Base-by-base conservation (phyloP, 1,140 invertebrate genomes). In the Brachionus angularis region DNA sequence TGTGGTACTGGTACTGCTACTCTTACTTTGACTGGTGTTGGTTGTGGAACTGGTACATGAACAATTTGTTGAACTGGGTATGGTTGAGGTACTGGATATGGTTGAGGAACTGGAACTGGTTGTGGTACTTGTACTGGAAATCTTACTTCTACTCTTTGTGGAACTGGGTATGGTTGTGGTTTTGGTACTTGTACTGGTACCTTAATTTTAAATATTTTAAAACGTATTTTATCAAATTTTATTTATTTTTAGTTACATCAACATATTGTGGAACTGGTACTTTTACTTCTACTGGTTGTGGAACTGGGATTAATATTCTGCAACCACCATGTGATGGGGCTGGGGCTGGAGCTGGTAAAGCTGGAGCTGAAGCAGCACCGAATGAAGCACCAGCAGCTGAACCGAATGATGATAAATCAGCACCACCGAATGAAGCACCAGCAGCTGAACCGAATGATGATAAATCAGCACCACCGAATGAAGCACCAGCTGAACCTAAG, bases 101-200 rank as follows among this genome's bases (percentile, higher is more conserved):
- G 50, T 31, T 31, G 27, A 31, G 50, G 50, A 5, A 39, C 18
- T 58, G 53, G 53, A 14, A 21, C n/a, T 42, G n/a, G 33, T 10
- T 23, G 18, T 27, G 33, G 33, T 23, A 23, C 16, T 50, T 27
- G 25, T 7, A 50, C 23, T 29, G 47, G 47, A 27, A 50, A 27
- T 27, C 23, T 23, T 3, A 50, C 23, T 27, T 50, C 47, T 5
- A 50, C 47, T 23, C 23, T 23, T 50, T 27, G 23, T 58, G 53
- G 33, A 7, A 58, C 53, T 58, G 53, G 34, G 53, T 34, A 55
- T 55, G 18, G 34, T 18, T 58, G 33, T 58, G 53, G 53, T n/a
- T 39, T 23, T 58, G 34, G 53, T 36, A 55, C 31, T 55, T 21
- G 16, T 8, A 55, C 52, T 34, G 50, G 50, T 34, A n/a, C n/a